A percentile compares a stretch with the other conserved stretches of the same genome.
These are phyloP conservation scores for Sitophilus oryzae DNA, from an alignment of 1,140 invertebrate species.

Conservation along the genomic window DNA sequence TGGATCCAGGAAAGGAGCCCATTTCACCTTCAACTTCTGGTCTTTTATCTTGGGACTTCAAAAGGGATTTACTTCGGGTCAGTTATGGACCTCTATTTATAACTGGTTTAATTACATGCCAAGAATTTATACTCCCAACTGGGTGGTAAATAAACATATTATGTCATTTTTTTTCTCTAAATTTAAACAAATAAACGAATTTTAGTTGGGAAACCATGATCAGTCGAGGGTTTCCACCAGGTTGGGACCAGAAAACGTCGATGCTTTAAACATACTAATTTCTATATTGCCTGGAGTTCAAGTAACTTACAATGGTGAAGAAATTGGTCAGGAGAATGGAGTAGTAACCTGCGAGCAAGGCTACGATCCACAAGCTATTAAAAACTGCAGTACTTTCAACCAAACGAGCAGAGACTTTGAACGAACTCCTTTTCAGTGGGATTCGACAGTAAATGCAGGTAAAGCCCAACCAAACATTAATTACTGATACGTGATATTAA, in stretches of 20 bases:
- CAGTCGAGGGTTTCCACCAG: slow-evolving; percentile 46
- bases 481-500: no score
- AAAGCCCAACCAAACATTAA: no score
- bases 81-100: slow-evolving; percentile 50
- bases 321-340: slow-evolving; percentile 62
- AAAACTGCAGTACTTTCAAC: slow-evolving; percentile 41
- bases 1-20: slow-evolving; percentile 49
- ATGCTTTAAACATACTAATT: slow-evolving; percentile 48
- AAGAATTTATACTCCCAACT: slow-evolving; percentile 48
- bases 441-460: slow-evolving; percentile 27
- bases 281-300: slow-evolving; percentile 58
- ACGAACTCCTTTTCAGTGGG: slow-evolving; percentile 76
- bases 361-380: slow-evolving; percentile 44
- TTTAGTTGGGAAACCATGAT: slow-evolving; percentile 51
- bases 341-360: slow-evolving; percentile 48
- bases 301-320: slow-evolving; percentile 73
- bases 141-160: slow-evolving; percentile 47
- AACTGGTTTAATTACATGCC: slow-evolving; percentile 56
- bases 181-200: background rate
- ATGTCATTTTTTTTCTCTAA: background rate
- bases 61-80: slow-evolving; percentile 54
- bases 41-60: slow-evolving; percentile 46
- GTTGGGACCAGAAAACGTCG: slow-evolving; percentile 43
- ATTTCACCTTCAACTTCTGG: slow-evolving; percentile 62
- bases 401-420: slow-evolving; percentile 31